phyloP scores from a whole-genome alignment of 2,888 invertebrate genomes.

The Octonoba sinensis region DNA sequence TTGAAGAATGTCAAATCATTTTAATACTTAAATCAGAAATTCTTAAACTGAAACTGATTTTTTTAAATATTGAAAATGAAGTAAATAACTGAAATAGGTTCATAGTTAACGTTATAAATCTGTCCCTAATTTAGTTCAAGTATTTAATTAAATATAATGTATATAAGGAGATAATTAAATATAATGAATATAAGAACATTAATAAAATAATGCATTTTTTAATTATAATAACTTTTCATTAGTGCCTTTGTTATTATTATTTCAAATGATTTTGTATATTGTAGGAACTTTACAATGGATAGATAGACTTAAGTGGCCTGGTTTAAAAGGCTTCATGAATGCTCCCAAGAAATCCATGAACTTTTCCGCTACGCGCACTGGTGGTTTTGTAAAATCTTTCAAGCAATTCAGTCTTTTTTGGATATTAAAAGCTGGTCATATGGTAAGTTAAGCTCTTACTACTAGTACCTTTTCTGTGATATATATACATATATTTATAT shows the following conservation, averaged over 20 bases:
- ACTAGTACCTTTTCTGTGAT: background rate
- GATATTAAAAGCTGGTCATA: constrained; percentile 84
- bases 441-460: constrained; percentile 74
- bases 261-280: background rate
- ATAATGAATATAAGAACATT: too few relatives aligned
- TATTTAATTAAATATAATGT: too few relatives aligned
- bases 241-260: too few relatives aligned
- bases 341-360: constrained; percentile 75
- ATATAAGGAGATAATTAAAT: too few relatives aligned
- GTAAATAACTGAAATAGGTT: too few relatives aligned
- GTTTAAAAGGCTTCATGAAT: constrained; percentile 75
- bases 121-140: too few relatives aligned
- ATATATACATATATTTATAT: too few relatives aligned
- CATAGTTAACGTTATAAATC: too few relatives aligned
- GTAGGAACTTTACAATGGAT: constrained; percentile 83
- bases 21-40: background rate
- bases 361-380: constrained; percentile 77
- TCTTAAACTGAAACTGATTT: too few relatives aligned
- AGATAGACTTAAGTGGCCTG: constrained; percentile 78
- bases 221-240: too few relatives aligned
- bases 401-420: constrained; percentile 82
- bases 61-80: too few relatives aligned
- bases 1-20: background rate
- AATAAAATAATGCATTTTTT: too few relatives aligned
- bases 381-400: constrained; percentile 81